phyloP scores from a whole-genome alignment of 2,888 invertebrate genomes.

The Choristoneura rosaceana region DNA sequence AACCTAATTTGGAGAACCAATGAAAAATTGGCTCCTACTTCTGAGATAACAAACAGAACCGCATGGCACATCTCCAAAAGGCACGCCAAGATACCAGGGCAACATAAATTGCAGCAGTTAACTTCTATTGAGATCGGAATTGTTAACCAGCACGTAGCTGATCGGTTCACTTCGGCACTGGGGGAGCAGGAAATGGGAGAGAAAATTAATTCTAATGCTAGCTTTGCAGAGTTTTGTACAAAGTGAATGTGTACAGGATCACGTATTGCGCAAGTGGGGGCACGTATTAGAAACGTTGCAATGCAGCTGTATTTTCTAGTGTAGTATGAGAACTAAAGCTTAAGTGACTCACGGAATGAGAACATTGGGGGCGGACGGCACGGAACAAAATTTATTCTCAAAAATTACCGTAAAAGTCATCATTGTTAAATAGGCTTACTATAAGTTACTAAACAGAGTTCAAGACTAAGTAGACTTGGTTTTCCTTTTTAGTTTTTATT shows the following conservation, averaged over 20 bases:
- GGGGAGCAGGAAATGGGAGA: slow-evolving; percentile 11
- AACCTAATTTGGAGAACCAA: background rate
- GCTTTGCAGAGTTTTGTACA: background rate
- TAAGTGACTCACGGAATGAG: no score
- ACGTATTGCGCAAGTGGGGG: background rate
- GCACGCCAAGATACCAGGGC: slow-evolving; percentile 28
- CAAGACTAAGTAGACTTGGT: no score
- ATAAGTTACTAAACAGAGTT: no score
- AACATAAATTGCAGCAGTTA: slow-evolving; percentile 36
- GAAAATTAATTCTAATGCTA: slow-evolving; percentile 11
- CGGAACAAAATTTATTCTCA: no score
- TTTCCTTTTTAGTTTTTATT: no score
- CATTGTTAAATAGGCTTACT: no score
- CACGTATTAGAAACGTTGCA: slow-evolving; percentile 1
- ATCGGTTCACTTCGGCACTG: slow-evolving; percentile 5
- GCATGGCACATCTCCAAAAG: slow-evolving; percentile 32
- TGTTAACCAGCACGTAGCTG: slow-evolving; percentile 22
- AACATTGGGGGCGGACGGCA: no score
- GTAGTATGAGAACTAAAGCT: background rate
- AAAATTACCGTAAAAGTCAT: no score
- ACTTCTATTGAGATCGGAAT: slow-evolving; percentile 30
- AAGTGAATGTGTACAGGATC: background rate
- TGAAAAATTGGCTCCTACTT: slow-evolving; percentile 25
- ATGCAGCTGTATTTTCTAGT: background rate
- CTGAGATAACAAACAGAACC: slow-evolving; percentile 14